phyloP scores from a whole-genome alignment of 2,888 invertebrate species.

The Thereva nobilitata region DNA sequence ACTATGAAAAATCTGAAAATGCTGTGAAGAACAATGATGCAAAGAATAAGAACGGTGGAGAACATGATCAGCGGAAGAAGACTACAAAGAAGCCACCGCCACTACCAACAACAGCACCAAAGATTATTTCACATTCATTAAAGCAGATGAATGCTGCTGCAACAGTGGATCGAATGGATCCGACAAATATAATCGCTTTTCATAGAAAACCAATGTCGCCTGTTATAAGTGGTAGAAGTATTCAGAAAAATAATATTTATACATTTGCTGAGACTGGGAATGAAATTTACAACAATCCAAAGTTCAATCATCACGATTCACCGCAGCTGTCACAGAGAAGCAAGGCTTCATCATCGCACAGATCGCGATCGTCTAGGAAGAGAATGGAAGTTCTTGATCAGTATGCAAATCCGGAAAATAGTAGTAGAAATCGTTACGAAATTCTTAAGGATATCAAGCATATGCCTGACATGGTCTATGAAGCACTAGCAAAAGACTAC shows the following conservation, averaged over 20 bases:
- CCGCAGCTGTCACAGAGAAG: slow-evolving; percentile 45
- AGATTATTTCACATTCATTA: slow-evolving; percentile 44
- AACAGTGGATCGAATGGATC: too few relatives aligned
- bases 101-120: slow-evolving; percentile 45
- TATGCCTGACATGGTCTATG: slow-evolving; percentile 69
- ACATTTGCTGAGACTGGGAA: slow-evolving; percentile 31
- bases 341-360: slow-evolving; percentile 47
- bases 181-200: too few relatives aligned
- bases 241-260: slow-evolving; percentile 17
- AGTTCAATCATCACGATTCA: slow-evolving; percentile 55
- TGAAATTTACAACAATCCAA: slow-evolving; percentile 57
- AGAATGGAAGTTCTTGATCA: slow-evolving; percentile 53
- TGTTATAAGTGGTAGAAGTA: background rate
- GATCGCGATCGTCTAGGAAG: slow-evolving; percentile 49
- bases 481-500: slow-evolving; percentile 63
- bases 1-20: background rate
- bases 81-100: slow-evolving; percentile 47
- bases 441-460: slow-evolving; percentile 55
- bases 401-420: slow-evolving; percentile 50
- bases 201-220: background rate
- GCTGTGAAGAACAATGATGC: background rate
- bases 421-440: slow-evolving; percentile 49
- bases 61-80: slow-evolving; percentile 46
- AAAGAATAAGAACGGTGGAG: slow-evolving; percentile 3
- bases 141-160: slow-evolving; percentile 18